Base-by-base conservation (phyloP, 30 jellyfish, hydroid and myxozoan species). In the Hydra vulgaris region DNA sequence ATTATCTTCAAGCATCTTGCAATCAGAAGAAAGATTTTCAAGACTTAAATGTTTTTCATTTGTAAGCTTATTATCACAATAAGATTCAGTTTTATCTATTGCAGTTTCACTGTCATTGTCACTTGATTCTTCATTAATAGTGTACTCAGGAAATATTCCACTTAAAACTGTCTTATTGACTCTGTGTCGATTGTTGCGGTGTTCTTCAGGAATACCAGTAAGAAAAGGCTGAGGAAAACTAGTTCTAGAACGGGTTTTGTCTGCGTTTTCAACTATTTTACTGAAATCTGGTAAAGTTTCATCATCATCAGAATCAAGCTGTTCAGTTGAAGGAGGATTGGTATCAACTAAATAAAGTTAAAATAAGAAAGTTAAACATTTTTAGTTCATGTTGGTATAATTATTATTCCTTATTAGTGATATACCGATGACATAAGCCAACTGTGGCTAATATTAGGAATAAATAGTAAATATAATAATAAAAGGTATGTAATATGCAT, bases 141-240 rank as follows among this genome's bases (percentile, higher is more conserved):
- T 71, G 0, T 85, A 74, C 27, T 90, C 97, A 27, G 86, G 74
- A 23, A 84, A 89, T 15, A 84, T 84, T 22, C 55, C 82, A 17
- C 85, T 86, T 52, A 25, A 27, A 55, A 87, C 61, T 24, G 84
- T 77, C 26, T 83, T 54, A 26, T 74, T 53, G 66, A 80, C 55
- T 74, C 83, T 27, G 76, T 82, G 23, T 78, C 73, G 18, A 52
- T 79, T 67, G 19, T 84, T 23, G 82, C 81, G 76, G 26, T 83
- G 81, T 74, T 87, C 96, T 77, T 92, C 98, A n/a, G 96, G 96
- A 55, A 92, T 92, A 70, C 82, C 95, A 53, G 87, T 95, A 72
- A 92, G 85, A 88, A 86, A 71, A 7, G 95, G 89, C 0, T 86
- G 96, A 4, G 94, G 95, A 40, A 86, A 88, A 21, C 83, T 70